Base-by-base conservation (phyloP, 2,113 vertebrate genomes). In the Struthidea cinerea region DNA sequence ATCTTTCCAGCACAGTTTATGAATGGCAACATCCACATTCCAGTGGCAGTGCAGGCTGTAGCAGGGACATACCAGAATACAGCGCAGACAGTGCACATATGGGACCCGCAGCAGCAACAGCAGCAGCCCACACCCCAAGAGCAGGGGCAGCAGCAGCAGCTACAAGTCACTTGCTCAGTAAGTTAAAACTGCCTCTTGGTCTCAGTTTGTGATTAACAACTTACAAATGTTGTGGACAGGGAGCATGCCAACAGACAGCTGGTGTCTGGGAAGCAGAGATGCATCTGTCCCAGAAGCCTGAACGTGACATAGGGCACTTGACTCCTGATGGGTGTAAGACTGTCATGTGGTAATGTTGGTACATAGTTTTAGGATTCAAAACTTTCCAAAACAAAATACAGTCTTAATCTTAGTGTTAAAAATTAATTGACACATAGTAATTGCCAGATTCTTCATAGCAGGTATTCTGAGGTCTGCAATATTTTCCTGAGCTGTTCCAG, bases 1-100 rank as follows among this genome's bases (percentile, higher is more conserved):
- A 98, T 99, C 94, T 99, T 99, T 96, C 99, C 99, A 21, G 99
- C 99, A 9, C 99, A 99, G 98, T 99, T 99, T 96, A 99, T 99
- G 99, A 99, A 99, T 94, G 99, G 99, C 78, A 99, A 99, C 98
- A 99, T 99, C 98, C 99, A 99, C 98, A 99, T 99, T 98, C 99
- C 99, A 59, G 99, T 99, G 97, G 99, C 99, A 28, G 99, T 99
- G 96, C 99, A 99, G 98, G 99, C 99, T 7, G 99, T 99, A 42
- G 99, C 99, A 80, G 99, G 99, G 95, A 98, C 99, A 0, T 99
- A 99, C 96, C 99, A 99, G 97, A 98, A 98, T 60, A 98, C 99
- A 5, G 98, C 99, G 17, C 99, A 99, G 97, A 99, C 99, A 4
- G 98, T 99, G 61, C 99, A 99, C 96, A 99, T 99, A 98, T 99